Conservation (phyloP, 2,113 vertebrate genomes). For the Anhinga anhinga region DNA sequence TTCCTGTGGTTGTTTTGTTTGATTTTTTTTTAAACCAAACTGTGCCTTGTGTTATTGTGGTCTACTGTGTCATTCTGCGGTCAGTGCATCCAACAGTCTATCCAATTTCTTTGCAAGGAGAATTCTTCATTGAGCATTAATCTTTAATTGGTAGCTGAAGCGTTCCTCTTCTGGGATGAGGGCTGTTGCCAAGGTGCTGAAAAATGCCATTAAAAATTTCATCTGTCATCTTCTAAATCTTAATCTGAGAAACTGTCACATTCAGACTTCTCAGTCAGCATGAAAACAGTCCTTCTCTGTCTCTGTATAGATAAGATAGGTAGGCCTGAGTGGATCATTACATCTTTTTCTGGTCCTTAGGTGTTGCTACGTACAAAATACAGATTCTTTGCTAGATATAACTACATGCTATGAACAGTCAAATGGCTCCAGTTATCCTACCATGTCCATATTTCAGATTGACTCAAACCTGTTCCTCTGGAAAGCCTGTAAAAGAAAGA, state of each 20-base stretch:
- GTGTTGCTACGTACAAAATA: neutral
- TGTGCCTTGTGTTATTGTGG: neutral
- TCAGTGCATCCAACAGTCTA: neutral
- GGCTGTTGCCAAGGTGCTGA: neutral
- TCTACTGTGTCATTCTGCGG: neutral
- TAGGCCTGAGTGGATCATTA: neutral
- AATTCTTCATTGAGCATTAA: constrained; percentile 1
- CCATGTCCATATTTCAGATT: constrained; percentile 1
- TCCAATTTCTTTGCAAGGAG: neutral
- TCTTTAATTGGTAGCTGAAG: constrained; percentile 6
- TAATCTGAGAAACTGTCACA: neutral
- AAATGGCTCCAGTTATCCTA: constrained; percentile 2
- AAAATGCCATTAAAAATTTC: neutral
- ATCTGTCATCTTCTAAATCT: neutral
- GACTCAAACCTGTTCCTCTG: neutral
- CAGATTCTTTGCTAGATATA: neutral
- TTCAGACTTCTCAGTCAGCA: neutral
- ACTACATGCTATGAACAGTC: neutral
- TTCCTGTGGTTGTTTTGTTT: neutral
- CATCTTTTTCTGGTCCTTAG: neutral
- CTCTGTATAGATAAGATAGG: neutral
- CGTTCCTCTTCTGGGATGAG: neutral
- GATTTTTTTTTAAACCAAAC: neutral
- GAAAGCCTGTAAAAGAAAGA: constrained; percentile 29
- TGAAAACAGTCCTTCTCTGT: neutral